A percentile compares a stretch with the other conserved stretches of the same genome.
Conservation (phyloP, 2,888 invertebrate species). For the Leucophenga montana region DNA sequence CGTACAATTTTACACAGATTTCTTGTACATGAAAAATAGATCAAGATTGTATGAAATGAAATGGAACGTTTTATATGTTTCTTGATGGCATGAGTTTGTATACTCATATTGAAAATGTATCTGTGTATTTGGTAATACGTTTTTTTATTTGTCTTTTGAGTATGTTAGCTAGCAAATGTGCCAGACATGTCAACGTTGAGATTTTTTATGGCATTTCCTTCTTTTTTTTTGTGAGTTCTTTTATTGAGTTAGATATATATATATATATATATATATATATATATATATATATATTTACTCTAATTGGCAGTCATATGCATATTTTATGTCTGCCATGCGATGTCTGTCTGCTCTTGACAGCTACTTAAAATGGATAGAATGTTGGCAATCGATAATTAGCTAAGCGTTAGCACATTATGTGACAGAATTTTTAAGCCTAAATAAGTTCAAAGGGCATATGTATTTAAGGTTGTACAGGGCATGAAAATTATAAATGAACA, state of each 20-base stretch:
- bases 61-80: slow-evolving; percentile 30
- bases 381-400: not conserved
- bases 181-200: slow-evolving; percentile 1
- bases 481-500: too few species aligned
- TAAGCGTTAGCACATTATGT: too few species aligned
- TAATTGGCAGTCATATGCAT: slow-evolving; percentile 23
- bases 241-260: slow-evolving; percentile 16
- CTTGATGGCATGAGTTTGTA: not conserved
- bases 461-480: too few species aligned
- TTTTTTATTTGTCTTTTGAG: slow-evolving; percentile 22
- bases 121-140: slow-evolving; percentile 29
- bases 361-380: not conserved
- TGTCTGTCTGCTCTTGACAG: slow-evolving; percentile 22
- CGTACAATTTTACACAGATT: not conserved
- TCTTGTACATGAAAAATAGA: slow-evolving; percentile 47
- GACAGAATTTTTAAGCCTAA: too few species aligned
- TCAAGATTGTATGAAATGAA: slow-evolving; percentile 40
- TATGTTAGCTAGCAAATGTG: slow-evolving; percentile 1
- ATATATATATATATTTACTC: slow-evolving; percentile 22
- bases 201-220: not conserved
- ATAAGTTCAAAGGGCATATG: too few species aligned
- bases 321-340: not conserved
- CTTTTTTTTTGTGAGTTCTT: not conserved
- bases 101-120: slow-evolving; percentile 21
- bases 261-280: slow-evolving; percentile 17